Evolutionary conservation across 2,113 vertebrate genomes (phyloP).

Genomic region (Pheucticus melanocephalus): DNA sequence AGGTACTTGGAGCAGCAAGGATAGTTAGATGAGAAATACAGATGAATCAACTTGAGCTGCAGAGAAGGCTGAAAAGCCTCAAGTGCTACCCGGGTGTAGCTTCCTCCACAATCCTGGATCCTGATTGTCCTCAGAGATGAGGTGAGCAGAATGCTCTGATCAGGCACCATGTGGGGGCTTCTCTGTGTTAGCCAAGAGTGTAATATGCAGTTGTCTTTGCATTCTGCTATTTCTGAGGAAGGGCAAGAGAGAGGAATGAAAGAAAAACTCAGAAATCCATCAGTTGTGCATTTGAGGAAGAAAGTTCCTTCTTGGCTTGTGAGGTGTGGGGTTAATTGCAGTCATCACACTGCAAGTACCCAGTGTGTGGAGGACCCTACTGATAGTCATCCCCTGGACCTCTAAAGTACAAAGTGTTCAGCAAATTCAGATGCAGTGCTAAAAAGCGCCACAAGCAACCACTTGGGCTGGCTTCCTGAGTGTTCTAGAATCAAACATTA

Average conservation of each 20-base stretch:
- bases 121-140: fast-evolving
- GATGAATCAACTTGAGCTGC: not conserved
- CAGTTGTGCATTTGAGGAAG: not conserved
- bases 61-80: not conserved
- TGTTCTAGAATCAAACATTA: not conserved
- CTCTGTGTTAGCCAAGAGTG: not conserved
- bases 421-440: not conserved
- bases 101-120: not conserved
- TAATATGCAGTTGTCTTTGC: not conserved
- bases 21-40: not conserved
- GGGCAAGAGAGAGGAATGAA: not conserved
- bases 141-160: not conserved
- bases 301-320: not conserved
- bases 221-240: not conserved
- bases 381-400: not conserved
- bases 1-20: not conserved
- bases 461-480: not conserved
- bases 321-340: not conserved
- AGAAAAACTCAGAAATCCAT: not conserved
- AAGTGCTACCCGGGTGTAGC: not conserved
- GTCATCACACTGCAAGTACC: not conserved
- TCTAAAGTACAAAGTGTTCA: not conserved
- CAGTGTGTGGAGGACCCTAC: not conserved
- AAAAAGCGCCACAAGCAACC: not conserved
- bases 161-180: not conserved